Evolutionary conservation across 2,888 invertebrate genomes (phyloP), one percentile per base, ranked within the genome.

Genomic region (Caenorhabditis sp.): DNA sequence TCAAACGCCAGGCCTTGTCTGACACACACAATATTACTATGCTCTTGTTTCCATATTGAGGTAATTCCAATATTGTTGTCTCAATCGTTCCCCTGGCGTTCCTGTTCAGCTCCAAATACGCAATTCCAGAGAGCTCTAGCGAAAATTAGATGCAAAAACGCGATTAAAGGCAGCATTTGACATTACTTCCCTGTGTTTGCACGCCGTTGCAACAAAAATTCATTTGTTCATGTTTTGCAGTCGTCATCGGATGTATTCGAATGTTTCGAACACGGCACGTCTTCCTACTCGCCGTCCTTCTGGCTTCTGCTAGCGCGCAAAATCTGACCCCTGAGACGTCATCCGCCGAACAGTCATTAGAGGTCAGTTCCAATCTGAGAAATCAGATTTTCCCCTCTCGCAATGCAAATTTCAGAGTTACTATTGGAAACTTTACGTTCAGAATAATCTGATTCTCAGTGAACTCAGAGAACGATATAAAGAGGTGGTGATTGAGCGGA

Each of bases 391-490:
- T n/a, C n/a, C n/a, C n/a, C 7, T 15, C 13, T 24, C n/a, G 5
- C 11, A 39, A 17, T 27, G 17, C n/a, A 50, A 32, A 9, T 30
- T 52, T 41, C 9, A 58, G 27, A 50, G n/a, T n/a, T n/a, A 84
- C 68, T 83, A 84, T 74, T 84, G 83, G 84, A 80, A 81, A 63
- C 71, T 83, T 52, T 82, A 81, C 59, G 71, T 74, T 37, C 80
- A 84, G 41, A 84, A 84, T 68, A 81, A 83, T 56, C 61, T 74
- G 30, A 83, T 83, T 53, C 77, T 84, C 46, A 71, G 50, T 63
- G 78, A 82, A 63, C 55, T 84, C 24, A 55, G 81, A 74, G 78
- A 80, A 59, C 58, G 81, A 52, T 84, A 81, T 61, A 80, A 75
- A 72, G 76, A 84, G 84, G 84, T 84, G 66, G 59, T 43, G 24